These are phyloP conservation scores for Mesitornis unicolor DNA, from an alignment of 2,113 vertebrate species.

Conservation along the genomic window DNA sequence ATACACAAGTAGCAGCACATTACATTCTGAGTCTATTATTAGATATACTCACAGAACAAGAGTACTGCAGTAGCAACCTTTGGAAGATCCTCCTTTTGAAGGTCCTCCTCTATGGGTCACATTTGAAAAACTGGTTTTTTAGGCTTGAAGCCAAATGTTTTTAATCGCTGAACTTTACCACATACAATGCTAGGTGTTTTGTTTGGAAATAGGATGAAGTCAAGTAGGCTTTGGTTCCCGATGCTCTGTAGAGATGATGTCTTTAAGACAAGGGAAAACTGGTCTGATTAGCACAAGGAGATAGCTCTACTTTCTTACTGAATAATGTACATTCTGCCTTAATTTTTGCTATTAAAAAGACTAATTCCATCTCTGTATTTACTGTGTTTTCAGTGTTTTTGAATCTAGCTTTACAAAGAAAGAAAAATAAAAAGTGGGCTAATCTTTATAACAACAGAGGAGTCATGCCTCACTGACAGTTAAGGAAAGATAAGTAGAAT, in stretches of 20 bases:
- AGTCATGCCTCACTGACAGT: not conserved
- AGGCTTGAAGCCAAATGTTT: not conserved
- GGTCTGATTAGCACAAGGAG: not conserved
- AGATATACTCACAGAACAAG: not conserved
- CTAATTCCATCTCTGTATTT: not conserved
- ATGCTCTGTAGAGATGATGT: not conserved
- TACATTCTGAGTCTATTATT: not conserved
- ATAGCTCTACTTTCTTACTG: not conserved
- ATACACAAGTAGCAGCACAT: fast-evolving
- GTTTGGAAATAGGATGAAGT: not conserved
- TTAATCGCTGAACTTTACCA: not conserved
- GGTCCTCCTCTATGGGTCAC: not conserved
- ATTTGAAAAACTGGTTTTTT: not conserved
- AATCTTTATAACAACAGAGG: not conserved
- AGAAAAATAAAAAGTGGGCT: not conserved
- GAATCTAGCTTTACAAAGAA: not conserved
- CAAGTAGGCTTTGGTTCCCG: not conserved
- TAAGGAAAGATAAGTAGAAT: not conserved
- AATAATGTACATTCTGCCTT: not conserved
- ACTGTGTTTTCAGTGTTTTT: not conserved
- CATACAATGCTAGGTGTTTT: not conserved
- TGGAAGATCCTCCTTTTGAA: not conserved
- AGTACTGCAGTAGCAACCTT: not conserved
- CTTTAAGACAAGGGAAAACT: not conserved
- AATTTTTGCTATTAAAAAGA: not conserved